Base-by-base conservation (phyloP, 2,888 invertebrate genomes). In the Xestia sexstrigata region DNA sequence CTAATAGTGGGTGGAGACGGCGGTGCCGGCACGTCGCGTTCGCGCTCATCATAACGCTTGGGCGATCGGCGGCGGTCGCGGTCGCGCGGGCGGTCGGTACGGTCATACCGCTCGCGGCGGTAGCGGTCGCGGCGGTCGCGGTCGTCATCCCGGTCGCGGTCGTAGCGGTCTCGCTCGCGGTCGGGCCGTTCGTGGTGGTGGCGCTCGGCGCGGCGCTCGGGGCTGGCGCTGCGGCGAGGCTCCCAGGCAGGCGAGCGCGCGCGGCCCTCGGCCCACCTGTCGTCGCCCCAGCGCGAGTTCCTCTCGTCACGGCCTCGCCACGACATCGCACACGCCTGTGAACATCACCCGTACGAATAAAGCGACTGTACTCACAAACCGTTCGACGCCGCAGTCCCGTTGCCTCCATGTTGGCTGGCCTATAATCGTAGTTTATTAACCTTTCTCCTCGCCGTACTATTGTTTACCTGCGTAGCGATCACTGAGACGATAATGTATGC, bases 271-370 rank as follows among this genome's bases (percentile, higher is more conserved):
- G 87, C 82, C 78, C 87, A 89, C 81, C 88, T 80, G 63, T 87
- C 86, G 81, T 88, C 93, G 80, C 92, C 93, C 95, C 96, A 95
- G 35, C 95, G 93, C 81, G 94, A 89, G 76, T 90, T 89, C 74
- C 95, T 93, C 83, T 94, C 95, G 82, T 95, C 95, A 76, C 95
- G 92, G 84, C 92, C 93, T 77, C 96, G 94, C 96, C 96, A 95
- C 91, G 96, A 96, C 96, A 96, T 96, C 89, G 90, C 90, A 89
- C 81, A 78, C 68, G 92, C 95, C 96, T 96, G 96, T 90, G 95
- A 96, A 96, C 94, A 96, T 93, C 93, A 91, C 86, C 92, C 92
- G 90, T 91, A 91, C 88, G 85, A 91, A 93, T 95, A 92, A 95
- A 95, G 92, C 90, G 85, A 87, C 85, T 78, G 89, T 93, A 94